Evolutionary conservation across 2,888 invertebrate genomes (phyloP).

Genomic region (Mechanitis mazaeus): DNA sequence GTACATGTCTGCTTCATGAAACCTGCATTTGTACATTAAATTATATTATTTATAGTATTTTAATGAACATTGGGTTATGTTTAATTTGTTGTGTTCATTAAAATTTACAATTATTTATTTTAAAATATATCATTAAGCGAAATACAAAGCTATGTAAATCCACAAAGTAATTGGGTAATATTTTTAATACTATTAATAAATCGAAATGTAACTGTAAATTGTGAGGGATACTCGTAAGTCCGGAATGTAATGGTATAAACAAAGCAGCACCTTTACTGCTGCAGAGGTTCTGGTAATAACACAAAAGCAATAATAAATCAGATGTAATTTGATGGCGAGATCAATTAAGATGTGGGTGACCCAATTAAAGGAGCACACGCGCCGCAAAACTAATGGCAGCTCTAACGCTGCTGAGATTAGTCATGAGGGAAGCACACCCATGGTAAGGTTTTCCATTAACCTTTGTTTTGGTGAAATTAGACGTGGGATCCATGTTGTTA

Average conservation of each 20-base stretch:
- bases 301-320: constrained; percentile 36
- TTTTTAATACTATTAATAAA: neutral
- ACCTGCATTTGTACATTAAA: neutral
- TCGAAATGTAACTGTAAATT: neutral
- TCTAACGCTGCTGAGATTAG: constrained; percentile 57
- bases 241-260: neutral
- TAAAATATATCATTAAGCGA: neutral
- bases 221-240: neutral
- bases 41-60: neutral
- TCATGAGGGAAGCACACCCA: constrained; percentile 46
- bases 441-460: constrained; percentile 44
- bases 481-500: constrained; percentile 11
- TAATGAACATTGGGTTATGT: neutral
- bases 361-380: constrained; percentile 63
- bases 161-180: neutral
- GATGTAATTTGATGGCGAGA: constrained; percentile 49
- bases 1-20: no score
- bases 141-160: no score
- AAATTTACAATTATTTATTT: neutral
- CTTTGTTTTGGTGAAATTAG: constrained; percentile 36
- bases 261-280: constrained; percentile 11
- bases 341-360: constrained; percentile 61
- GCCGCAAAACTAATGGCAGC: constrained; percentile 59
- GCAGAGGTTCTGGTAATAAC: constrained; percentile 17
- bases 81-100: neutral